These are phyloP conservation scores for Sarcophaga caerulescens DNA, from an alignment of 2,888 invertebrate species.

Conservation along the genomic window DNA sequence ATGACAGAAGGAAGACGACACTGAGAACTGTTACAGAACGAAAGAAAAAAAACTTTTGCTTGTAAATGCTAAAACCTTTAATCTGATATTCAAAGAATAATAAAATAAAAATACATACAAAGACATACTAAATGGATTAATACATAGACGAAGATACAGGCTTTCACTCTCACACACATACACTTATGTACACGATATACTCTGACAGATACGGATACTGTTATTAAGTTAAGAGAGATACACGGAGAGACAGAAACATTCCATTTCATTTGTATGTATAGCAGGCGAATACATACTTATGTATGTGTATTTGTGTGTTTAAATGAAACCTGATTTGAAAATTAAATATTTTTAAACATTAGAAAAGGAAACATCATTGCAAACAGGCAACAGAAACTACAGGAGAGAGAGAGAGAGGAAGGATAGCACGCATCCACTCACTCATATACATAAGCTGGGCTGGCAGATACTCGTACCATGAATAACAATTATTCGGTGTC, in stretches of 20 bases:
- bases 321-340: constrained; percentile 59
- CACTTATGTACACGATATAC: too few species aligned
- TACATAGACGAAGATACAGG: too few species aligned
- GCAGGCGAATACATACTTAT: background rate
- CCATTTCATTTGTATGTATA: too few species aligned
- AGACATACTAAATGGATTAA: background rate
- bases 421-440: too few species aligned
- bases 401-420: background rate
- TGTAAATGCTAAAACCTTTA: constrained; percentile 42
- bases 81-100: background rate
- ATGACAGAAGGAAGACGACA: background rate
- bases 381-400: background rate
- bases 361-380: background rate
- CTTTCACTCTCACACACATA: too few species aligned
- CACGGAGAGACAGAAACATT: too few species aligned
- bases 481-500: constrained; percentile 62
- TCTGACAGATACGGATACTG: too few species aligned
- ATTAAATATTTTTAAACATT: constrained; percentile 55
- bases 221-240: too few species aligned
- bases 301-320: constrained; percentile 7
- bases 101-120: background rate
- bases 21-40: background rate
- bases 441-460: too few species aligned
- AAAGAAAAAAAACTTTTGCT: constrained; percentile 4
- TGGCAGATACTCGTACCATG: constrained; percentile 26